Evolutionary conservation across 2,797 vertebrate genomes (phyloP), one percentile per base, ranked within the genome.

Genomic region (Rachycentron canadum): DNA sequence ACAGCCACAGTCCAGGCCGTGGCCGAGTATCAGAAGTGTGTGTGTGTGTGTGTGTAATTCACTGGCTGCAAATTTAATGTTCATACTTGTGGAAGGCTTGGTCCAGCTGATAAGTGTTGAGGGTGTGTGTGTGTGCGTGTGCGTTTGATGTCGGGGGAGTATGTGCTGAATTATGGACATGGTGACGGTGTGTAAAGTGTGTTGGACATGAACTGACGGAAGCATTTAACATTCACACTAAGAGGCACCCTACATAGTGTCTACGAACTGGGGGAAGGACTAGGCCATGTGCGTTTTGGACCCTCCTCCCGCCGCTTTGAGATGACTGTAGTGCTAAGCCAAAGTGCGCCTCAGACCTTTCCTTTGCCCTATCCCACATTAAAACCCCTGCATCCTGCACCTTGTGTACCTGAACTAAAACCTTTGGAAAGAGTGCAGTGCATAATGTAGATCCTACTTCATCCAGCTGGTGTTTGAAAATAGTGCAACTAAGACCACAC

Each of bases 251-350:
- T 79, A 83, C 40, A 49, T 74, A 83, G 90, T 82, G 88, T 90
- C 71, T 14, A 40, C 57, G 78, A 73, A 78, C 47, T 68, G 21
- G 2, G 70, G 69, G 62, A 53, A 38, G 89, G 77, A 75, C 60
- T 8, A 73, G 82, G 72, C 86, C 78, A 30, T 86, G 91, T 90
- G 89, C 85, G 32, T 75, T 84, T 86, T 26, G 62, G 78, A 77
- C 77, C 85, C 43, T 45, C 78, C 73, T 60, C 81, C 69, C 25
- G 13, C 79, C 53, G 11, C 55, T 74, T 75, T 91, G 91, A 94
- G 91, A 94, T 93, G 91, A 92, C 67, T 71, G 84, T 90, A 90
- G 90, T 85, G 83, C 86, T 88, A 23, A 81, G 47, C 84, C 67
- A 0, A 82, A 85, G 84, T 69, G 78, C 1, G 63, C 79, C 78